A percentile compares a stretch with the other conserved stretches of the same genome.
These are phyloP conservation scores for Decapterus maruadsi DNA, from an alignment of 2,797 vertebrate genomes.

Conservation along the genomic window DNA sequence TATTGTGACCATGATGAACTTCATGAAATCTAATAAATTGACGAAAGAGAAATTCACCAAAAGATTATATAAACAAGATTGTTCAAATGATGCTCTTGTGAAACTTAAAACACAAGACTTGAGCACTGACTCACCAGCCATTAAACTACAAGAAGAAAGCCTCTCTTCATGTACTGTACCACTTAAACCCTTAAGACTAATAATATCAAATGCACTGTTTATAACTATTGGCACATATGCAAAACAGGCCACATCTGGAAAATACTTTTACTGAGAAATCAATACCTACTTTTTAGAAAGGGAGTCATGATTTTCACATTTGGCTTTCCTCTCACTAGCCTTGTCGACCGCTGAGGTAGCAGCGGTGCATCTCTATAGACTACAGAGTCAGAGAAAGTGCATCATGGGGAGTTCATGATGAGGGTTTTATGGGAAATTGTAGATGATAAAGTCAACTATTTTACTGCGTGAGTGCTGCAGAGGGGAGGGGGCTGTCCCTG, in stretches of 20 bases:
- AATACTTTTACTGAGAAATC: constrained; percentile 20
- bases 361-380: neutral
- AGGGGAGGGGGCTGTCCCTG: constrained; percentile 28
- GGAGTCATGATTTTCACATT: constrained; percentile 1
- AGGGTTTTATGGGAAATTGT: constrained; percentile 48
- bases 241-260: constrained; percentile 46
- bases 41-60: constrained; percentile 1
- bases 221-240: constrained; percentile 14
- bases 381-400: constrained; percentile 18
- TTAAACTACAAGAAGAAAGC: constrained; percentile 35
- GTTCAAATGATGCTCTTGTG: constrained; percentile 6
- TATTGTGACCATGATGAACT: neutral
- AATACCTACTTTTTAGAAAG: constrained; percentile 9
- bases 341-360: neutral
- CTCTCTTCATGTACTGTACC: constrained; percentile 25
- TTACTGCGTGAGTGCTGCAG: constrained; percentile 32
- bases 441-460: constrained; percentile 46
- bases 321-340: neutral
- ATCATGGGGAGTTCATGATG: constrained; percentile 36
- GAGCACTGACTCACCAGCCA: constrained; percentile 20
- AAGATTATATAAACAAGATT: constrained; percentile 6
- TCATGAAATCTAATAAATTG: neutral
- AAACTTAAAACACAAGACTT: constrained; percentile 19
- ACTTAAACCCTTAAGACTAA: constrained; percentile 23
- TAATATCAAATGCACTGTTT: constrained; percentile 33